Conservation (phyloP, 1,140 invertebrate species). For the Heliconius melpomene region DNA sequence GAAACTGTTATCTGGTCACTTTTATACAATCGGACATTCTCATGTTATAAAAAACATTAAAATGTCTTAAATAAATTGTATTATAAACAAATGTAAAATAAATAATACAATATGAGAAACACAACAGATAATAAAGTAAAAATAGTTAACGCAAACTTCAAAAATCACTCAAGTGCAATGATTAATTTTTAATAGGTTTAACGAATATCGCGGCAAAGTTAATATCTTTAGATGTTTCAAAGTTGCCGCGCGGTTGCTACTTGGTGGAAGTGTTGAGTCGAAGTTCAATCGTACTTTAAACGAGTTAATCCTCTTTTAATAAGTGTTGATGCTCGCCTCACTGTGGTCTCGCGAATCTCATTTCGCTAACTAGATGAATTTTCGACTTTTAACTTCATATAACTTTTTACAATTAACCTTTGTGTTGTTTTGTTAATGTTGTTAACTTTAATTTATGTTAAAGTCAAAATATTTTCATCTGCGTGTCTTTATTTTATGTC, state of each 20-base stretch:
- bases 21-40: too few species aligned
- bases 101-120: neutral
- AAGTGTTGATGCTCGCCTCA: slow-evolving; percentile 70
- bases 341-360: slow-evolving; percentile 58
- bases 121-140: neutral
- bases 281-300: slow-evolving; percentile 77
- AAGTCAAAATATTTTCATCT: neutral
- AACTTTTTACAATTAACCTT: slow-evolving; percentile 28
- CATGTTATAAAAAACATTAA: too few species aligned
- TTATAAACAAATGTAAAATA: too few species aligned
- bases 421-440: neutral
- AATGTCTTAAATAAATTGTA: too few species aligned
- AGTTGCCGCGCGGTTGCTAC: slow-evolving; percentile 48
- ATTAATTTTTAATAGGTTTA: slow-evolving; percentile 39
- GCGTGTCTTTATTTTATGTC: neutral
- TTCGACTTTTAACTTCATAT: slow-evolving; percentile 47
- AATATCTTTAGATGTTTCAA: slow-evolving; percentile 40
- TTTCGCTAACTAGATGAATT: slow-evolving; percentile 58
- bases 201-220: slow-evolving; percentile 29
- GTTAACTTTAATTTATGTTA: neutral
- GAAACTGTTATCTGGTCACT: too few species aligned
- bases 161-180: slow-evolving; percentile 19
- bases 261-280: slow-evolving; percentile 48
- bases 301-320: slow-evolving; percentile 77
- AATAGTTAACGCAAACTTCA: neutral